Base-by-base conservation (phyloP, 2,888 invertebrate species). In the Dilophus febrilis region DNA sequence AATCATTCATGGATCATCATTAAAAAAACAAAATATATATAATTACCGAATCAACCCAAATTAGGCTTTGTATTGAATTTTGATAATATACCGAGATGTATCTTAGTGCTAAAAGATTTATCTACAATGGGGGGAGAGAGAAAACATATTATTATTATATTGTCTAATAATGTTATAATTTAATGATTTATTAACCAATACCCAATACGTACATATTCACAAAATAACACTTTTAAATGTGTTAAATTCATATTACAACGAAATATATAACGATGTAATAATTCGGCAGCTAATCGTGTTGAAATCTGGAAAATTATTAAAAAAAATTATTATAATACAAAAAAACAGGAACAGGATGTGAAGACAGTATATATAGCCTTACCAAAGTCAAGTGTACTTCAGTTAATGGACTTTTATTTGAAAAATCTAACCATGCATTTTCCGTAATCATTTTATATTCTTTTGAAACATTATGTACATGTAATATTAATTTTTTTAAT, bases 201-300 rank as follows among this genome's bases (percentile, higher is more conserved):
- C 12, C 27, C 13, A 4, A 35, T 7, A 56, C 63, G 60, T 57
- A 71, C 70, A 54, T 66, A 63, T 57, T 77, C 74, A 57, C 81
- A 81, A 61, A 82, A 83, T 48, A 81, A 69, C 40, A 77, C 75
- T 52, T 77, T 72, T 38, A 82, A 66, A 56, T 79, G 77, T 17
- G 77, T 72, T 17, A 83, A 63, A 14, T 81, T 82, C 77, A 83
- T 77, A 41, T 71, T 66, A 34, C 70, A 70, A 47, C 70, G 70
- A 38, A 83, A 58, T 47, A 83, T 74, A 45, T 71, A 65, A 35
- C 65, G 58, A 43, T 78, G 68, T 46, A 81, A 59, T 43, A 68
- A 63, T 46, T 66, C 64, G 14, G 77, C 71, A 37, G 77, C 78
- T 49, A 72, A 71, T 47, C 73, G 74, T 26, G 80, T 77, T 56